Evolutionary conservation across 1,140 invertebrate genomes (phyloP), one percentile per base, ranked within the genome.

Genomic region (Phocides pigmalion): DNA sequence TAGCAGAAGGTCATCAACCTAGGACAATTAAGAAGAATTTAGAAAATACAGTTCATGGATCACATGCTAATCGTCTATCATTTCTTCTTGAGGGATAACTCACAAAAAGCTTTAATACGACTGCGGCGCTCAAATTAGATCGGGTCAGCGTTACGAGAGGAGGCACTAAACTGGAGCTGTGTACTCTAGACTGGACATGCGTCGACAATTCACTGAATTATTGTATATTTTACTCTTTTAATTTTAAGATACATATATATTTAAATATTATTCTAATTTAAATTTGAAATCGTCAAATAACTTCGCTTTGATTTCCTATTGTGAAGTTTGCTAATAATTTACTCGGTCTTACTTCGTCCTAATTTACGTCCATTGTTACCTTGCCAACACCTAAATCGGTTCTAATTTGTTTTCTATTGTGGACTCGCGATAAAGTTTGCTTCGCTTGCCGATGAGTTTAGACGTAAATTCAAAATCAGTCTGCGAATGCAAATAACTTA

Each of bases 1-100:
- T 97, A 97, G 79, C 95, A 94, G 83, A 96, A 97, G 4, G 96
- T 97, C 80, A 97, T 92, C 47, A 92, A 70, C 58, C 91, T 92
- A 51, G 9, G 74, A 68, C 53, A 42, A 65, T n/a, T n/a, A 64
- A 35, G 1, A 35, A n/a, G n/a, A 35, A 35, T 22, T 22, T 3
- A 3, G 6, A 22, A 6, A 22, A 22, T 22, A 3, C 22, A 22
- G 3, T 49, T 25, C n/a, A n/a, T n/a, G n/a, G n/a, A n/a, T n/a
- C n/a, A n/a, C n/a, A n/a, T n/a, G n/a, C n/a, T n/a, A n/a, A n/a
- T n/a, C n/a, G n/a, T n/a, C n/a, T n/a, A n/a, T n/a, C n/a, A n/a
- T n/a, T n/a, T n/a, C n/a, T n/a, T n/a, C n/a, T n/a, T n/a, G n/a
- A n/a, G n/a, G n/a, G n/a, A n/a, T n/a, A n/a, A n/a, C n/a, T n/a